Evolutionary conservation across 2,113 vertebrate genomes (phyloP).

Genomic region (Macquaria australasica): DNA sequence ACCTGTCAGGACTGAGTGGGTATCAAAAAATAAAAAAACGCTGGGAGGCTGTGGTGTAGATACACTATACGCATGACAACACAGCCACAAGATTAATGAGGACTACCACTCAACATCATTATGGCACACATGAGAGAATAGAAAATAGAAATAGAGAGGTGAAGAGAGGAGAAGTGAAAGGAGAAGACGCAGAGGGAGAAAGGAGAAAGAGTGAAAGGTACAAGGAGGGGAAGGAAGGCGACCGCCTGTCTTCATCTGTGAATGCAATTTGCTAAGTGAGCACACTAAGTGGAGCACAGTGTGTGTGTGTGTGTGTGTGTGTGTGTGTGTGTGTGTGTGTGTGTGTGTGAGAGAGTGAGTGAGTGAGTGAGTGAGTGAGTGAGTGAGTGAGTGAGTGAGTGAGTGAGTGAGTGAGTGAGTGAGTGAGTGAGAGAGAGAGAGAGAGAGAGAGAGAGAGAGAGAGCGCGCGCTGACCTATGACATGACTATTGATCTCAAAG

Average conservation of each 20-base stretch:
- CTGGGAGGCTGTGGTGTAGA: background rate
- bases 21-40: no score
- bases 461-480: conserved; percentile 10
- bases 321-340: no score
- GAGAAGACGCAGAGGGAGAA: background rate
- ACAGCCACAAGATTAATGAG: conserved; percentile 37
- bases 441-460: no score
- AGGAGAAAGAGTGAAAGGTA: background rate
- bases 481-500: conserved; percentile 8
- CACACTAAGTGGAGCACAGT: conserved; percentile 13
- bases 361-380: background rate
- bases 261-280: conserved; percentile 38
- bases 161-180: background rate
- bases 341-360: no score
- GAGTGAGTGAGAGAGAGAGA: no score
- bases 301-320: background rate
- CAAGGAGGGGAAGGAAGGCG: background rate
- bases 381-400: no score
- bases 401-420: no score
- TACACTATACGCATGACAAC: conserved; percentile 18
- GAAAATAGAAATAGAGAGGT: conserved; percentile 18
- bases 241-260: conserved; percentile 12
- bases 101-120: conserved; percentile 9
- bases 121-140: conserved; percentile 12
- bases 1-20: conserved; percentile 2